Base-by-base conservation (phyloP, 2,888 invertebrate species). In the Leptodirus hochenwartii region DNA sequence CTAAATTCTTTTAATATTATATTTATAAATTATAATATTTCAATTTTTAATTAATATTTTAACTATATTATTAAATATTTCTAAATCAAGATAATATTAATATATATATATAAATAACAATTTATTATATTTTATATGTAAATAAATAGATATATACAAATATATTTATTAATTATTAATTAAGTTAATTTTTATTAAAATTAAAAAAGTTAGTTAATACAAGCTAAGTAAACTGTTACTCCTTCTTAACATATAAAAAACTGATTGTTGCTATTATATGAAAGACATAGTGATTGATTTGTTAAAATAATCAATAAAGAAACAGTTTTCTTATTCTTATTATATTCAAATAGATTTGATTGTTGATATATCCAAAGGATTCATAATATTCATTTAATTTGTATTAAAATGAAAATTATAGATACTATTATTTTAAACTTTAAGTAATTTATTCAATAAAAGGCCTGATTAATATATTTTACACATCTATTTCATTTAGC, bases 71-170 rank as follows among this genome's bases (percentile, higher is more conserved):
- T 26, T 31, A 31, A 25, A 27, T 31, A 25, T 20, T 16, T 30
- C 15, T 24, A 25, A 25, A 30, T 30, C 15, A 20, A 15, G 25
- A 25, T 15, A 17, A 31, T 11, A 25, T 20, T 20, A 31, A 5
- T 28, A 8, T 28, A 22, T 28, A 6, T 5, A 26, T 26, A 26
- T 5, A 8, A 12, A 26, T 26, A 26, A 24, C 11, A 5, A 26
- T 26, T 26, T 15, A 10, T 24, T 47, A 23, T 50, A 47, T 45
- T 37, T 22, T 30, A 32, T 20, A 30, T 34, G 29, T 32, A 30
- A 32, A 34, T 32, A 11, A 13, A 25, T 12, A 25, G 30, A 12
- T 31, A 25, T 25, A 26, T 14, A 31, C 14, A 12, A 17, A 31
- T 17, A 31, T 26, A 15, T 17, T 17, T 16, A 31, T 15, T 31